Base-by-base conservation (phyloP, 2,888 invertebrate genomes). In the Drosophila planitibia region DNA sequence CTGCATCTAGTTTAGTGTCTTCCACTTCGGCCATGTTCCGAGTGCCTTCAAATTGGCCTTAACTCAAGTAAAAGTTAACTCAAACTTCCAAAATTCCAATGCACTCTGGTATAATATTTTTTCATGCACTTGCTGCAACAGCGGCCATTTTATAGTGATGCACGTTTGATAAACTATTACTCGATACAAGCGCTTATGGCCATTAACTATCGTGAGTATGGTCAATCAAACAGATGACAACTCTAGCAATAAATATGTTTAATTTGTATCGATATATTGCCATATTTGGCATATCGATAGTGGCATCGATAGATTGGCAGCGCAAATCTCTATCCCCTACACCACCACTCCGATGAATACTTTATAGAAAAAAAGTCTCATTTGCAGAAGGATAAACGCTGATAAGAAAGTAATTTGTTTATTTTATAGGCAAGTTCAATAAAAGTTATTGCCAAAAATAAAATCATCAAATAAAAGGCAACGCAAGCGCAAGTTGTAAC, bases 351-450 rank as follows among this genome's bases (percentile, higher is more conserved):
- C 73, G 81, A 82, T 86, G 82, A 87, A 84, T 85, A 85, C 85
- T 89, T 87, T 53, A 87, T 84, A 68, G 85, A 89, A 89, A 89
- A 85, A 86, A 89, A 87, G 77, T 89, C 85, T 85, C 86, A 85
- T 89, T 87, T 76, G 73, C 75, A 83, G 76, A 74, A 87, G 89
- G 85, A 89, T 79, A 79, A 86, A 83, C 70, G 78, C 79, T 90
- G 81, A 90, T 85, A 81, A 78, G 64, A 82, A 67, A 73, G 55
- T 51, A 76, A 82, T 82, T 81, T 79, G 82, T 82, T 76, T 82
- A 85, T 82, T 70, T 74, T 44, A 3, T 59, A 37, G 58, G 49
- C 37, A 53, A 66, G 39, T 59, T 67, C 30, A 53, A 57, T 41
- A 16, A 69, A 69, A 61, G 57, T 25, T 7, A 25, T 49, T 53